phyloP scores from a whole-genome alignment of 2,888 invertebrate genomes.

The Melipona beecheii region DNA sequence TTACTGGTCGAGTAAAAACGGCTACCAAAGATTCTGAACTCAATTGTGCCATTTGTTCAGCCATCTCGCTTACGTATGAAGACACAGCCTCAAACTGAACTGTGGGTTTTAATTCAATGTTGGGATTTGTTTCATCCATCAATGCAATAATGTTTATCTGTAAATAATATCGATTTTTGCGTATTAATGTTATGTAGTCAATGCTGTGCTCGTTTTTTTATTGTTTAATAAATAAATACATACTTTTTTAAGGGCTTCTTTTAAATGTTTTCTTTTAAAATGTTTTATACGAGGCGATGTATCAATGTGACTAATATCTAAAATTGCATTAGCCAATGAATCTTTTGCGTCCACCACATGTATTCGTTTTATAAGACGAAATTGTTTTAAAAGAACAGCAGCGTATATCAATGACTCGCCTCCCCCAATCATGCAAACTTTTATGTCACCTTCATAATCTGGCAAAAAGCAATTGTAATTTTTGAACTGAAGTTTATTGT shows the following conservation, averaged over 20 bases:
- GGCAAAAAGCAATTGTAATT: slow-evolving; percentile 29
- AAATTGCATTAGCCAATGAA: slow-evolving; percentile 61
- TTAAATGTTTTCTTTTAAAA: slow-evolving; percentile 68
- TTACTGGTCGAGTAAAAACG: slow-evolving; percentile 79
- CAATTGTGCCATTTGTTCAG: slow-evolving; percentile 69
- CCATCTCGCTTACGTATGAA: slow-evolving; percentile 71
- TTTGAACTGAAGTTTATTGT: slow-evolving; percentile 16
- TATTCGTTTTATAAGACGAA: slow-evolving; percentile 72
- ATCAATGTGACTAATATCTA: slow-evolving; percentile 75
- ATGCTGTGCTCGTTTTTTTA: neutral
- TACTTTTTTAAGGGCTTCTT: slow-evolving; percentile 70
- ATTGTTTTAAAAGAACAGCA: slow-evolving; percentile 78
- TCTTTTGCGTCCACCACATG: slow-evolving; percentile 74
- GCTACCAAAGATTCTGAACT: slow-evolving; percentile 76
- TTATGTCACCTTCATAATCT: slow-evolving; percentile 54
- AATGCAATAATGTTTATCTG: slow-evolving; percentile 79
- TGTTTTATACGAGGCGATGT: slow-evolving; percentile 73
- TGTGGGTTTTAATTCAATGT: slow-evolving; percentile 52
- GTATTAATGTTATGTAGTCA: slow-evolving; percentile 3
- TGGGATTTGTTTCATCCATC: slow-evolving; percentile 77
- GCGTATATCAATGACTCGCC: slow-evolving; percentile 73
- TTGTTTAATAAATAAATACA: slow-evolving; percentile 5
- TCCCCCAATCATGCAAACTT: slow-evolving; percentile 78
- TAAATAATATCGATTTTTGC: slow-evolving; percentile 9
- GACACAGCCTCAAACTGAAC: slow-evolving; percentile 70